phyloP scores from a whole-genome alignment of 2,888 invertebrate genomes.

The Pasiphila rectangulata region DNA sequence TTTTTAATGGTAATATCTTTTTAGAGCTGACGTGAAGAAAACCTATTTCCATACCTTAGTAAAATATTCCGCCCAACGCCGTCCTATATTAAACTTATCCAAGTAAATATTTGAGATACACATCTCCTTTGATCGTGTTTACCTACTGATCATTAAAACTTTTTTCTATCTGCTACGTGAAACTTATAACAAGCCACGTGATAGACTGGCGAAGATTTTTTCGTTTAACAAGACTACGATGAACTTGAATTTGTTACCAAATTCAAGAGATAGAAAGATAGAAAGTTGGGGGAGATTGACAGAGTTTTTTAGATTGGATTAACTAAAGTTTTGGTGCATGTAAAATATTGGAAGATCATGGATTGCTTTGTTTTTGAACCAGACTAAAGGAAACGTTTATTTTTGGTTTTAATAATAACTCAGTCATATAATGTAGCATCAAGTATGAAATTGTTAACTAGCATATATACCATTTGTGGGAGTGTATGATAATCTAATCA shows the following conservation, averaged over 20 bases:
- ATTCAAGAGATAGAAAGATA: constrained; percentile 4
- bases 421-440: background rate
- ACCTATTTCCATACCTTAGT: background rate
- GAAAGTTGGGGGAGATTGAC: constrained; percentile 14
- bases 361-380: no score
- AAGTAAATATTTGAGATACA: constrained; percentile 28
- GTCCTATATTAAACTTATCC: constrained; percentile 4
- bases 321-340: constrained; percentile 4
- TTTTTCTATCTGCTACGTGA: constrained; percentile 44
- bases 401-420: no score
- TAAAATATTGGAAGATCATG: background rate
- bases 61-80: background rate
- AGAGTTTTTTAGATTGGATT: constrained; percentile 18
- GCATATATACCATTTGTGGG: background rate
- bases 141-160: constrained; percentile 52
- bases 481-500: constrained; percentile 3
- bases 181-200: constrained; percentile 59
- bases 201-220: constrained; percentile 41
- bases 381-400: constrained; percentile 4
- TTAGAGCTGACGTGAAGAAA: background rate
- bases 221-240: constrained; percentile 30
- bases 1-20: no score
- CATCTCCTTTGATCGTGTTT: constrained; percentile 41
- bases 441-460: no score
- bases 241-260: constrained; percentile 22